Evolutionary conservation across 2,888 invertebrate species (phyloP).

Genomic region (Girardia tigrina): DNA sequence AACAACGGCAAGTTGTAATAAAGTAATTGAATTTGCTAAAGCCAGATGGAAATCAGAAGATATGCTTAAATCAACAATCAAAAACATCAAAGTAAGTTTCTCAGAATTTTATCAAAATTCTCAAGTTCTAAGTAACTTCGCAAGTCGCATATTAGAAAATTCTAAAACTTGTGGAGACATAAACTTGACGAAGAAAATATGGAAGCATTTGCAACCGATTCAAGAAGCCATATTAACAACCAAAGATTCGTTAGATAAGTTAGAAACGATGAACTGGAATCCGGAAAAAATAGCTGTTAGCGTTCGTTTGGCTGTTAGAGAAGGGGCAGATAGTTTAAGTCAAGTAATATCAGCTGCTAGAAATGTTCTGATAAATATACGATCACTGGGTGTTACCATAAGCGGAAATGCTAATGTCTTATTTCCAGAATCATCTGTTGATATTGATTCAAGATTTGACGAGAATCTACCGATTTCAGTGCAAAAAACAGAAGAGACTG

Average conservation of each 20-base stretch:
- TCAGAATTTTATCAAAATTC: background rate
- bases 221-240: background rate
- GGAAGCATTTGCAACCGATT: constrained; percentile 3
- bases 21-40: constrained; percentile 3
- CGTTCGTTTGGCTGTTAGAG: background rate
- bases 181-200: background rate
- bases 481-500: background rate
- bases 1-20: background rate
- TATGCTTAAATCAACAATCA: background rate
- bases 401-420: background rate
- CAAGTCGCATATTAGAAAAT: background rate
- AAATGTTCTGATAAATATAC: background rate
- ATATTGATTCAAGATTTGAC: background rate
- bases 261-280: background rate
- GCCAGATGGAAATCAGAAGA: background rate
- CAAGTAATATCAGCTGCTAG: background rate
- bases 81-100: background rate
- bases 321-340: background rate
- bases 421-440: background rate
- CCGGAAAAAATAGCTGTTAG: background rate
- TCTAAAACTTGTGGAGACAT: background rate
- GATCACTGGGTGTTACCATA: background rate
- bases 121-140: background rate
- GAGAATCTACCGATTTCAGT: background rate
- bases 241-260: constrained; percentile 1